Percentiles rank a stretch among this genome's conserved stretches.
phyloP scores from a whole-genome alignment of 1,140 invertebrate species.

The Nasonia longicornis region DNA sequence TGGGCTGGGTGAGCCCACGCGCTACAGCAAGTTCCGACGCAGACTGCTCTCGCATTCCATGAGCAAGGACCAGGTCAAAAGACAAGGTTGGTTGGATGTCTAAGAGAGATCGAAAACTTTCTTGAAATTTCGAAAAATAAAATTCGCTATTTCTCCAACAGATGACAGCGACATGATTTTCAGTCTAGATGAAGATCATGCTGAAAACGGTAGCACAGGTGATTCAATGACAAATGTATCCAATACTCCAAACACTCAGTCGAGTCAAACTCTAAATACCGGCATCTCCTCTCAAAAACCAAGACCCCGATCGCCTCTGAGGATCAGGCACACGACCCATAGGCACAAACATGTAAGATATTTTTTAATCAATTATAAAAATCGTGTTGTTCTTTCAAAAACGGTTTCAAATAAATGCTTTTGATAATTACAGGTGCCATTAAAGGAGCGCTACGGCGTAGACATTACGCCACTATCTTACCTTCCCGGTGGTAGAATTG shows the following conservation, averaged over 20 bases:
- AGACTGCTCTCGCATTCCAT: conserved; percentile 58
- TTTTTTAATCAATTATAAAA: conserved; percentile 9
- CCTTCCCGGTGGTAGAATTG: conserved; percentile 83
- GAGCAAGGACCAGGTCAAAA: conserved; percentile 65
- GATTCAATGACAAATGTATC: conserved; percentile 21
- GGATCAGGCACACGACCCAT: conserved; percentile 56
- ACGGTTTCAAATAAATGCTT: background rate
- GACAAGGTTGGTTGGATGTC: conserved; percentile 51
- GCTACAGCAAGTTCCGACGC: conserved; percentile 63
- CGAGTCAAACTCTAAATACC: conserved; percentile 25
- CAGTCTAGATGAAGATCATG: conserved; percentile 77
- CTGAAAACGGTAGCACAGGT: conserved; percentile 50
- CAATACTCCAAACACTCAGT: conserved; percentile 29
- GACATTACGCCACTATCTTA: conserved; percentile 88
- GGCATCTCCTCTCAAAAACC: conserved; percentile 50
- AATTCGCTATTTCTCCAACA: background rate
- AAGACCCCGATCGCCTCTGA: conserved; percentile 61
- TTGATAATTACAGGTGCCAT: conserved; percentile 66
- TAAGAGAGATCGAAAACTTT: background rate
- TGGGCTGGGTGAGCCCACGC: conserved; percentile 74
- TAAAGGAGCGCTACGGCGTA: conserved; percentile 80
- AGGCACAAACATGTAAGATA: conserved; percentile 61
- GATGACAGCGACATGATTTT: conserved; percentile 75
- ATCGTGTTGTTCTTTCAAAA: background rate
- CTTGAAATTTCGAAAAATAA: background rate